A percentile compares a stretch with the other conserved stretches of the same genome.
phyloP scores from a whole-genome alignment of 2,113 vertebrate genomes.

The Nettapus auritus region DNA sequence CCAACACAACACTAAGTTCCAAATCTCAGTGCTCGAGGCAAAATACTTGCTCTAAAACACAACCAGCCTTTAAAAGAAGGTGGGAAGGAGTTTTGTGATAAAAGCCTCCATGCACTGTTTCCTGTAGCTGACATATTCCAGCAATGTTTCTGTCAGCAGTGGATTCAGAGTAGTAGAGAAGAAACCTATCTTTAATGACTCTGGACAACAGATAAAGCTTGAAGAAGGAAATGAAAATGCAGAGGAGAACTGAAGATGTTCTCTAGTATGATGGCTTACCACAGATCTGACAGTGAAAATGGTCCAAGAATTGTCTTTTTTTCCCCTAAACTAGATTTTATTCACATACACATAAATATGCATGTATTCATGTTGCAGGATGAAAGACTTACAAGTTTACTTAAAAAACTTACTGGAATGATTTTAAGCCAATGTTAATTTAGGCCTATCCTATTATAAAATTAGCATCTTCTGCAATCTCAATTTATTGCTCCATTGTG shows the following conservation, averaged over 20 bases:
- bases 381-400: constrained; percentile 57
- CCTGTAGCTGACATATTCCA: constrained; percentile 23
- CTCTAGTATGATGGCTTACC: neutral
- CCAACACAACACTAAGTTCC: constrained; percentile 76
- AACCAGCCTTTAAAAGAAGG: constrained; percentile 70
- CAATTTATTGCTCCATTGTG: constrained; percentile 77
- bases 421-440: constrained; percentile 77
- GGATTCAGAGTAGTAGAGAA: neutral
- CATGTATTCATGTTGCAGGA: constrained; percentile 27
- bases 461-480: constrained; percentile 70
- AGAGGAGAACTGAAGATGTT: constrained; percentile 21
- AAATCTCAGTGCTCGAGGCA: constrained; percentile 72
- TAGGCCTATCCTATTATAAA: constrained; percentile 63
- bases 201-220: constrained; percentile 38
- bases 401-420: constrained; percentile 62
- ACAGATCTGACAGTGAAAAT: constrained; percentile 10
- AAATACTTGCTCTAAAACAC: constrained; percentile 77
- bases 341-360: constrained; percentile 41
- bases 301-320: neutral
- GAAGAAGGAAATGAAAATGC: constrained; percentile 55
- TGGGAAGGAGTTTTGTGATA: constrained; percentile 49
- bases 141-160: constrained; percentile 18
- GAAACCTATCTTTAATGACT: constrained; percentile 46
- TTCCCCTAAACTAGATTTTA: neutral
- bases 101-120: constrained; percentile 57